Evolutionary conservation across 1,140 invertebrate species (phyloP).

Genomic region (Drosophila neocordata): DNA sequence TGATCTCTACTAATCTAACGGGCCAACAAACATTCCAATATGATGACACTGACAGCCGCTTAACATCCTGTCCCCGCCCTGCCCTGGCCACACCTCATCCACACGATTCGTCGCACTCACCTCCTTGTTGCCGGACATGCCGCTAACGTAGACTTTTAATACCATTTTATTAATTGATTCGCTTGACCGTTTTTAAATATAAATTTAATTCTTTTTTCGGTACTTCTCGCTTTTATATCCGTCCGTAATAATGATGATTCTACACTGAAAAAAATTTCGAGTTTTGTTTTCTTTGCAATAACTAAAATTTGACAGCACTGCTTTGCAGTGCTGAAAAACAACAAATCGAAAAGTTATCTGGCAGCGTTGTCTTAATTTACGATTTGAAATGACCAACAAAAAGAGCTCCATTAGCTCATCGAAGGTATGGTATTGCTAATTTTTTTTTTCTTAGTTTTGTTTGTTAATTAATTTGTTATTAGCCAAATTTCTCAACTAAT

Average conservation of each 20-base stretch:
- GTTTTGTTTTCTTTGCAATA: slow-evolving; percentile 11
- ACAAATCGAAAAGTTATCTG: too few species aligned
- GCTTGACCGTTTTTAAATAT: slow-evolving; percentile 21
- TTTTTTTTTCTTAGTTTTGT: too few species aligned
- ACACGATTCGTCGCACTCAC: slow-evolving; percentile 83
- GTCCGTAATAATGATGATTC: slow-evolving; percentile 9
- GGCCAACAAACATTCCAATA: slow-evolving; percentile 71
- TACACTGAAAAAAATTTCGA: background rate
- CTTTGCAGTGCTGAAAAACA: background rate
- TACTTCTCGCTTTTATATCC: slow-evolving; percentile 2
- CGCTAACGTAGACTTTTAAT: slow-evolving; percentile 94
- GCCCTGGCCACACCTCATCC: slow-evolving; percentile 20
- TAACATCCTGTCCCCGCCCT: slow-evolving; percentile 33
- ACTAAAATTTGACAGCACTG: background rate
- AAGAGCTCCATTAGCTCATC: too few species aligned
- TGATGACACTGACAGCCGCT: slow-evolving; percentile 56
- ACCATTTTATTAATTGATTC: slow-evolving; percentile 86
- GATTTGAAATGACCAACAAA: too few species aligned
- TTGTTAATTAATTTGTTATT: too few species aligned
- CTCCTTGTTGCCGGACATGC: slow-evolving; percentile 95
- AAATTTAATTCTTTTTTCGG: slow-evolving; percentile 31
- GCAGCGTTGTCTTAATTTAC: too few species aligned
- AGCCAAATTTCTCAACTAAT: too few species aligned
- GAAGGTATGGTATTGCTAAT: too few species aligned
- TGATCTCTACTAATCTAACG: slow-evolving; percentile 39